A percentile compares a stretch with the other conserved stretches of the same genome.
Conservation (phyloP, 2,113 vertebrate species). For the Periophthalmodon schlosseri region DNA sequence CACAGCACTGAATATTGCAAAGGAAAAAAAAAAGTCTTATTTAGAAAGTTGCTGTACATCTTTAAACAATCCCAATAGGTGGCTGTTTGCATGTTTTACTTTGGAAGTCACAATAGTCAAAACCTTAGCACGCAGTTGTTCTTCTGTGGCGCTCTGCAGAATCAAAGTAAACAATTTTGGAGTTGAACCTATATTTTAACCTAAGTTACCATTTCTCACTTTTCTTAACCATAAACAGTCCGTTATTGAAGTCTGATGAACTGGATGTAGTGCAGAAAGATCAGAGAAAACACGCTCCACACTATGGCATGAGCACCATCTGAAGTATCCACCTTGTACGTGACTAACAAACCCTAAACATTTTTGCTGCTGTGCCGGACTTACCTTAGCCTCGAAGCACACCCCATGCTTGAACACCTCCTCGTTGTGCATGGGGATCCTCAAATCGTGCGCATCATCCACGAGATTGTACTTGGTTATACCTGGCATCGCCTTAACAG, state of each 20-base stretch:
- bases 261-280: background rate
- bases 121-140: background rate
- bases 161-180: no score
- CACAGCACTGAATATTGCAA: no score
- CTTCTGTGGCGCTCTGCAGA: background rate
- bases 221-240: background rate
- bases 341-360: background rate
- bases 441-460: slow-evolving; percentile 89
- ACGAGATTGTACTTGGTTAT: slow-evolving; percentile 95
- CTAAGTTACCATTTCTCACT: background rate
- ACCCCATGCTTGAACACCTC: slow-evolving; percentile 93
- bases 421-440: slow-evolving; percentile 92
- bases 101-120: background rate
- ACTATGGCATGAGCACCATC: background rate
- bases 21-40: no score
- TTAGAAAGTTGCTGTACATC: background rate
- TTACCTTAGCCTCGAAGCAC: slow-evolving; percentile 94
- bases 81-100: background rate
- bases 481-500: slow-evolving; percentile 83
- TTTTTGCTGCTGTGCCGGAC: slow-evolving; percentile 22
- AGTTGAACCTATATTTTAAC: background rate
- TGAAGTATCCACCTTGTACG: background rate
- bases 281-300: background rate
- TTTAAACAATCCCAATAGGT: background rate
- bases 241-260: background rate